Conservation (phyloP, 2,888 invertebrate species). For the Meghimatium bilineatum region DNA sequence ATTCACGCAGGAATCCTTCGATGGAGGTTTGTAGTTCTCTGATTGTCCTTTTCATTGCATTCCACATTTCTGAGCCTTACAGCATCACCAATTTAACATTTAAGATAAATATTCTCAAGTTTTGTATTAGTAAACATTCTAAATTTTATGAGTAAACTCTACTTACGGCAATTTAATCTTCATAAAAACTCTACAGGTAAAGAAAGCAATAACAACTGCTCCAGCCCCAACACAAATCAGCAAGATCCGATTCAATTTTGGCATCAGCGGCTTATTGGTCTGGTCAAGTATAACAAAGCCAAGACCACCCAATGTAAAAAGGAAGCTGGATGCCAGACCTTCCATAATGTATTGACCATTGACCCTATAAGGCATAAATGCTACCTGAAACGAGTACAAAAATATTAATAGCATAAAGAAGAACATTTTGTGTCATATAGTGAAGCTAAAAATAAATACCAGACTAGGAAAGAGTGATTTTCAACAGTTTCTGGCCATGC, state of each 20-base stretch:
- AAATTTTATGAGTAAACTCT: not conserved
- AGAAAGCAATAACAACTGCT: conserved; percentile 94
- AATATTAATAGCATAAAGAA: not conserved
- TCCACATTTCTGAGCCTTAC: too few species aligned
- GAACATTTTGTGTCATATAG: too few species aligned
- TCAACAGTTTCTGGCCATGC: too few species aligned
- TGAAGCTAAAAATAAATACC: too few species aligned
- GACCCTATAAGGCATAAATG: conserved; percentile 98
- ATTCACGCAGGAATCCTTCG: too few species aligned
- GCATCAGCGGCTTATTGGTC: conserved; percentile 91
- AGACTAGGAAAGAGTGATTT: too few species aligned
- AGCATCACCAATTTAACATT: too few species aligned
- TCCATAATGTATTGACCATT: conserved; percentile 99
- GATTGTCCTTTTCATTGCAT: too few species aligned
- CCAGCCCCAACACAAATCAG: conserved; percentile 93
- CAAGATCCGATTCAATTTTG: conserved; percentile 91
- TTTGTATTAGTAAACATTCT: not conserved
- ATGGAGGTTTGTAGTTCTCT: too few species aligned
- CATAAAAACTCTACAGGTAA: conserved; percentile 98
- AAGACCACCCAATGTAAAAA: conserved; percentile 96
- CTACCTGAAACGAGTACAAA: conserved; percentile 83
- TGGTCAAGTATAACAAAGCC: conserved; percentile 97
- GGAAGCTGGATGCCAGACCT: conserved; percentile 96
- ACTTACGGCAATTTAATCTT: conserved; percentile 93
- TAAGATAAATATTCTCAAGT: too few species aligned